phyloP scores from a whole-genome alignment of 2,797 vertebrate genomes.

The Acanthurus tractus region DNA sequence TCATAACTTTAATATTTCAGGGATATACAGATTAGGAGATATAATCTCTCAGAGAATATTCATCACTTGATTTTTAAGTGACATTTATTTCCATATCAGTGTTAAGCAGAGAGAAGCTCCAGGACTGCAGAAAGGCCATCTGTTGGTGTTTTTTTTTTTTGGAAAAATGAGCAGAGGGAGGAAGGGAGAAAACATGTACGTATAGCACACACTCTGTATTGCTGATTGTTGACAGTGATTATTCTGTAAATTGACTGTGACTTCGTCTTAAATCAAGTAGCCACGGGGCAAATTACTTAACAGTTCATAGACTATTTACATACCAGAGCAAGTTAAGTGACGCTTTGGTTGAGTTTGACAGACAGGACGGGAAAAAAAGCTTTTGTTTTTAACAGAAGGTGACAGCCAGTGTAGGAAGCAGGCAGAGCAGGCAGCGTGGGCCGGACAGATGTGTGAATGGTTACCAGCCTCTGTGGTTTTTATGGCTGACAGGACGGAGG shows the following conservation, averaged over 20 bases:
- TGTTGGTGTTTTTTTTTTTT: constrained; percentile 60
- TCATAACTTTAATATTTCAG: constrained; percentile 70
- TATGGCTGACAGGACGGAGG: constrained; percentile 27
- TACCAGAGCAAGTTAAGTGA: constrained; percentile 10
- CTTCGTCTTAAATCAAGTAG: constrained; percentile 28
- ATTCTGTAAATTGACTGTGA: constrained; percentile 31
- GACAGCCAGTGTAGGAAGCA: constrained; percentile 49
- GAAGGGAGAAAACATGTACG: constrained; percentile 28
- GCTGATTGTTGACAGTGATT: constrained; percentile 16
- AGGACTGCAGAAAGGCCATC: constrained; percentile 70
- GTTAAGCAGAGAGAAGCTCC: constrained; percentile 55
- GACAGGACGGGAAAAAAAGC: constrained; percentile 26
- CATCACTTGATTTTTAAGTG: constrained; percentile 75
- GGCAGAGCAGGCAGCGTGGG: constrained; percentile 36
- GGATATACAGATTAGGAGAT: constrained; percentile 79
- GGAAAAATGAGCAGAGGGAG: constrained; percentile 43
- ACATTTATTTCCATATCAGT: constrained; percentile 69
- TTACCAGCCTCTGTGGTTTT: constrained; percentile 11
- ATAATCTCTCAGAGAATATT: constrained; percentile 71
- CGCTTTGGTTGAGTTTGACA: constrained; percentile 33
- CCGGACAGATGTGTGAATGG: constrained; percentile 32
- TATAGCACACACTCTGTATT: neutral
- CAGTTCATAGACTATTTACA: constrained; percentile 45
- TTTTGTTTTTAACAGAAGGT: constrained; percentile 42
- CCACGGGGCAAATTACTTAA: constrained; percentile 33